phyloP scores from a whole-genome alignment of 1,140 invertebrate species.

The Diorhabda sublineata region DNA sequence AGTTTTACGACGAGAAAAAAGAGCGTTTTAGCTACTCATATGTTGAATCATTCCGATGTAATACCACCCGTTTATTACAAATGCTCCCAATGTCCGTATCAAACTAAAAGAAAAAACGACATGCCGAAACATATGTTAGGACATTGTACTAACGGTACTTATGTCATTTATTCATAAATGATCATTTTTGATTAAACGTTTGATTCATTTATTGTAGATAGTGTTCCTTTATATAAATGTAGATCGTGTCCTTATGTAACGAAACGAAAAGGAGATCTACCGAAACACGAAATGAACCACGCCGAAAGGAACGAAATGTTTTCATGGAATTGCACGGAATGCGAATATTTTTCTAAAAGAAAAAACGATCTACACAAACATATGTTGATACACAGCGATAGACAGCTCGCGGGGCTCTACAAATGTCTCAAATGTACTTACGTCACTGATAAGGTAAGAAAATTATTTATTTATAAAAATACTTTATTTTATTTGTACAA shows the following conservation, averaged over 20 bases:
- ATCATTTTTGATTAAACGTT: not conserved
- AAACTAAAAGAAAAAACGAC: slow-evolving; percentile 29
- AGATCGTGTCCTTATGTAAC: slow-evolving; percentile 24
- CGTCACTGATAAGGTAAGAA: slow-evolving; percentile 13
- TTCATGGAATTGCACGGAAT: slow-evolving; percentile 26
- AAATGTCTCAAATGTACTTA: slow-evolving; percentile 29
- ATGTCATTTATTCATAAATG: slow-evolving; percentile 2
- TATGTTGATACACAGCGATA: slow-evolving; percentile 27
- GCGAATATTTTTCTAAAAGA: slow-evolving; percentile 28
- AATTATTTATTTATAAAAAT: not conserved
- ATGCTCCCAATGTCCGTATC: slow-evolving; percentile 28
- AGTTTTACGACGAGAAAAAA: slow-evolving; percentile 23
- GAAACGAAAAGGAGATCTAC: slow-evolving; percentile 29
- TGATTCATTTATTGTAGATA: not conserved
- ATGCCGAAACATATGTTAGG: slow-evolving; percentile 32
- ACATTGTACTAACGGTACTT: slow-evolving; percentile 29
- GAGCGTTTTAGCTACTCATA: slow-evolving; percentile 19
- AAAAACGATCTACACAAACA: slow-evolving; percentile 31
- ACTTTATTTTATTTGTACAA: too few relatives aligned
- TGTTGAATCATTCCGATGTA: slow-evolving; percentile 16
- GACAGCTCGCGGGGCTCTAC: slow-evolving; percentile 15
- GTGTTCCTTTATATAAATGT: slow-evolving; percentile 24
- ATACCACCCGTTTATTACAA: slow-evolving; percentile 19
- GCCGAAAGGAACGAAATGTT: slow-evolving; percentile 1
- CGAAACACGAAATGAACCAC: slow-evolving; percentile 26